These are phyloP conservation scores for Myoxocephalus aenaeus DNA, from an alignment of 2,797 vertebrate genomes.

Conservation along the genomic window DNA sequence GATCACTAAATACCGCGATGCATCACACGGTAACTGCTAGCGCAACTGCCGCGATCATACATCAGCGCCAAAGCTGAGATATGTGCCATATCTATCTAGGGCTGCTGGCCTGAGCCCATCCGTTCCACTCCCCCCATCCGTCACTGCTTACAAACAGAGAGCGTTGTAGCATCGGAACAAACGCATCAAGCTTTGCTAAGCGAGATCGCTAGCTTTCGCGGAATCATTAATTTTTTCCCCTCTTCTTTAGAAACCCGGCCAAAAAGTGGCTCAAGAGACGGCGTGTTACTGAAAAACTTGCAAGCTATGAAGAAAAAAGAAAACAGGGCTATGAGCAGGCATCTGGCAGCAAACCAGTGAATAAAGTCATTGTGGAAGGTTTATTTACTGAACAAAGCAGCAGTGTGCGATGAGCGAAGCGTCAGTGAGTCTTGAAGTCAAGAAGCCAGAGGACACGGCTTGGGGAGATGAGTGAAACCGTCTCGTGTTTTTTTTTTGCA, in stretches of 20 bases:
- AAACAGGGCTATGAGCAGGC: conserved; percentile 24
- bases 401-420: conserved; percentile 57
- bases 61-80: conserved; percentile 66
- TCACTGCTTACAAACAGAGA: conserved; percentile 69
- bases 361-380: conserved; percentile 63
- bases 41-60: conserved; percentile 55
- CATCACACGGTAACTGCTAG: conserved; percentile 74
- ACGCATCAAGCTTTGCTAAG: conserved; percentile 48
- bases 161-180: conserved; percentile 50
- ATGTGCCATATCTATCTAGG: conserved; percentile 73
- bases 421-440: conserved; percentile 40
- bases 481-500: conserved; percentile 53
- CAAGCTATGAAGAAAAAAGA: conserved; percentile 5
- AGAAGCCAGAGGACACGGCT: conserved; percentile 41
- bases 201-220: conserved; percentile 57
- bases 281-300: conserved; percentile 14
- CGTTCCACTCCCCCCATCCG: conserved; percentile 53
- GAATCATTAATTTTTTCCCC: conserved; percentile 56
- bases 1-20: conserved; percentile 86
- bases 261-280: conserved; percentile 26
- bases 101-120: conserved; percentile 52
- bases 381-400: conserved; percentile 71
- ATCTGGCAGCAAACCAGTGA: conserved; percentile 54
- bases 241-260: background rate
- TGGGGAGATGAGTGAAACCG: conserved; percentile 64